phyloP scores from a whole-genome alignment of 64 coral and sea anemone genomes.

The Montipora cactus region DNA sequence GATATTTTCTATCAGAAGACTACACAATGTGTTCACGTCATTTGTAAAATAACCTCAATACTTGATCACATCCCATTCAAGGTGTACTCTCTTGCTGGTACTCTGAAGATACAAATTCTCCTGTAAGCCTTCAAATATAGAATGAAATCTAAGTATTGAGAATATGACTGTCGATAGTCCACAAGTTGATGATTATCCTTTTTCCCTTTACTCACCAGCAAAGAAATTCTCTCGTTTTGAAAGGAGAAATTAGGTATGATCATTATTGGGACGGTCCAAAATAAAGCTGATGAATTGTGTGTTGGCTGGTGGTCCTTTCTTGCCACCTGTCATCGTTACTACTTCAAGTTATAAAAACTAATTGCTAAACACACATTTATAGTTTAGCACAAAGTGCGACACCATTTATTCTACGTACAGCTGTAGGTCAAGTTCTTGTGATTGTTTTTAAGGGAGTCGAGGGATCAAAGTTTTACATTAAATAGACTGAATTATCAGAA shows the following conservation, averaged over 20 bases:
- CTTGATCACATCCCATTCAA: constrained; percentile 24
- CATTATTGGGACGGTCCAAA: neutral
- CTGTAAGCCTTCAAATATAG: neutral
- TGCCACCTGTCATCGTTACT: constrained; percentile 12
- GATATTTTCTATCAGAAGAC: neutral
- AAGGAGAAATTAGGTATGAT: neutral
- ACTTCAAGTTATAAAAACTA: too few relatives aligned
- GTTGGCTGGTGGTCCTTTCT: constrained; percentile 3
- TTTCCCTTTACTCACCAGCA: neutral
- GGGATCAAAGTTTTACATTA: too few relatives aligned
- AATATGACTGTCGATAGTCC: neutral
- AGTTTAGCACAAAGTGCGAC: too few relatives aligned
- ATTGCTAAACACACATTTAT: too few relatives aligned
- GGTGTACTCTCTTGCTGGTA: neutral
- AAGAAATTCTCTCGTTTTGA: neutral
- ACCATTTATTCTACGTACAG: too few relatives aligned
- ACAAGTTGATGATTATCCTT: neutral
- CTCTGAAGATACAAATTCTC: neutral
- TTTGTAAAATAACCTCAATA: constrained; percentile 7
- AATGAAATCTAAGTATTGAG: neutral
- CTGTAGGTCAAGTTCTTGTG: neutral
- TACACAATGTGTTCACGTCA: constrained; percentile 10
- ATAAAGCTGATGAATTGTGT: constrained; percentile 30
- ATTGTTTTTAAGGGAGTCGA: neutral
- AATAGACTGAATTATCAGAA: too few relatives aligned